A percentile compares a stretch with the other conserved stretches of the same genome.
These are phyloP conservation scores for Phocoena phocoena DNA, from an alignment of 2,113 vertebrate genomes.

Conservation along the genomic window DNA sequence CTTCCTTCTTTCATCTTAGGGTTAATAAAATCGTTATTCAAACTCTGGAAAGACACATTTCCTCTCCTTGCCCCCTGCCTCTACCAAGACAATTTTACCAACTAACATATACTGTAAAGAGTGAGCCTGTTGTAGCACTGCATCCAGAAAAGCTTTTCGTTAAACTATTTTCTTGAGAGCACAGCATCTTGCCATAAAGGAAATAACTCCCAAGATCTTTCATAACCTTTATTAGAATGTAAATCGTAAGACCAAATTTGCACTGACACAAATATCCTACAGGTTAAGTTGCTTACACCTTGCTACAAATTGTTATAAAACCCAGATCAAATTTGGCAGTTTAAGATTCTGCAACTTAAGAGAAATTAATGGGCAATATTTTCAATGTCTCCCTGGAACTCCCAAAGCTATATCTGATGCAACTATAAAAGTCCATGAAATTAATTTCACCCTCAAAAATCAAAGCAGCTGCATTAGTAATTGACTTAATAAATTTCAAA, in stretches of 20 bases:
- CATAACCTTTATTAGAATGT: not conserved
- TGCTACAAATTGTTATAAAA: conserved; percentile 41
- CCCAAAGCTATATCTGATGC: conserved; percentile 30
- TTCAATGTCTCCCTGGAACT: conserved; percentile 52
- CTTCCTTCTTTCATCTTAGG: conserved; percentile 43
- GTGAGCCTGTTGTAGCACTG: not conserved
- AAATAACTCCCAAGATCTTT: not conserved
- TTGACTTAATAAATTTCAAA: conserved; percentile 78
- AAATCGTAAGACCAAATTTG: conserved; percentile 36
- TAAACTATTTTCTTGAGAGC: conserved; percentile 14
- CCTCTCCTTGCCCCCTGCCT: not conserved
- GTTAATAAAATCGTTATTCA: conserved; percentile 41
- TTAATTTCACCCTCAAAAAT: conserved; percentile 72
- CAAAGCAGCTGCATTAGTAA: conserved; percentile 72
- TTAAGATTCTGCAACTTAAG: conserved; percentile 45
- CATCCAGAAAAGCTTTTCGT: conserved; percentile 32
- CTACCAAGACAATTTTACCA: conserved; percentile 16
- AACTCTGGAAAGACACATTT: not conserved
- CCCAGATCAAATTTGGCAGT: conserved; percentile 7
- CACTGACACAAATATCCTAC: conserved; percentile 25
- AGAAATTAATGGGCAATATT: conserved; percentile 38
- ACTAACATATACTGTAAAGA: conserved; percentile 34
- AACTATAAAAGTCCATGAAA: conserved; percentile 67
- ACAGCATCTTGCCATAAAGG: conserved; percentile 7
- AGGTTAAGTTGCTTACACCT: conserved; percentile 36